A percentile compares a stretch with the other conserved stretches of the same genome.
phyloP scores from a whole-genome alignment of 2,888 invertebrate species.

The Thecocarcelia acutangulata region DNA sequence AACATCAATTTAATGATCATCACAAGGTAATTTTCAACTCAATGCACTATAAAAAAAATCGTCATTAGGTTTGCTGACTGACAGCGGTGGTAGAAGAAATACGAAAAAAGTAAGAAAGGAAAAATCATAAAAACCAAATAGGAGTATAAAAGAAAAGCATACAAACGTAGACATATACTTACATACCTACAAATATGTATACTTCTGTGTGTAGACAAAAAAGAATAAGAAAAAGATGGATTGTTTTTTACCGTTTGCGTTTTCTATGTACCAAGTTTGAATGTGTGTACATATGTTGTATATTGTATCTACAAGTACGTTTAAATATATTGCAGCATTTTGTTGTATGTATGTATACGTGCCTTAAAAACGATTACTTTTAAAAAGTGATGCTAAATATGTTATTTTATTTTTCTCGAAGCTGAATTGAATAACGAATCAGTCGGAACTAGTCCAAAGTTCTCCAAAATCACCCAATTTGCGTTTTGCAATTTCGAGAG shows the following conservation, averaged over 20 bases:
- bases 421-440: too few relatives aligned
- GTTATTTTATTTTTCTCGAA: too few relatives aligned
- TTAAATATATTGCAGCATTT: neutral
- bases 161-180: conserved; percentile 8
- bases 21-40: conserved; percentile 37
- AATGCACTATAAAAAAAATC: conserved; percentile 20
- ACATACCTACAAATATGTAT: neutral
- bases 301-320: conserved; percentile 22
- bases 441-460: too few relatives aligned
- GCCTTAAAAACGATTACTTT: conserved; percentile 40
- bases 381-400: conserved; percentile 36
- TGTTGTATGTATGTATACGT: neutral
- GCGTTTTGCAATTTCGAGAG: too few relatives aligned
- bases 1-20: conserved; percentile 45
- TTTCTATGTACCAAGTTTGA: conserved; percentile 22
- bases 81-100: conserved; percentile 37
- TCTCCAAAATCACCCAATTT: too few relatives aligned
- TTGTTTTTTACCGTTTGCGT: conserved; percentile 68
- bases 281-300: conserved; percentile 20
- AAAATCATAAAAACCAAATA: conserved; percentile 36
- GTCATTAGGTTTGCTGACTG: conserved; percentile 54
- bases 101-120: conserved; percentile 29
- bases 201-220: too few relatives aligned
- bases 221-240: conserved; percentile 65
- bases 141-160: conserved; percentile 19